Conservation (phyloP, 53 echinoderm and acorn worm genomes). For the Crossaster papposus region DNA sequence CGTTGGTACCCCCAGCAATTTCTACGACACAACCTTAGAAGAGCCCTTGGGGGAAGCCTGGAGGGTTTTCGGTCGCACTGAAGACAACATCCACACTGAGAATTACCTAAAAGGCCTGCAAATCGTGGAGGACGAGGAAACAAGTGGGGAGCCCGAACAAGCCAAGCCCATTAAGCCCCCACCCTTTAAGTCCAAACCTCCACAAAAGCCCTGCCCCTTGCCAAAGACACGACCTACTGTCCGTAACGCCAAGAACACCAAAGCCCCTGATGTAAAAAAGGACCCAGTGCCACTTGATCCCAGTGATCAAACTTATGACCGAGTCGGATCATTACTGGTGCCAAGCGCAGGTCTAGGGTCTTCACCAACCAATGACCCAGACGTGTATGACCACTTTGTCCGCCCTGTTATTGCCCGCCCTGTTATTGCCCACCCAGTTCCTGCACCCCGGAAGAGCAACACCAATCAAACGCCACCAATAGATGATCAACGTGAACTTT, state of each 20-base stretch:
- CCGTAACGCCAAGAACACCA: background rate
- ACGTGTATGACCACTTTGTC: conserved; percentile 46
- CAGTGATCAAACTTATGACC: conserved; percentile 17
- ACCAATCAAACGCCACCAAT: background rate
- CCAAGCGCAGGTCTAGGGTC: background rate
- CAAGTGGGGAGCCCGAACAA: conserved; percentile 8
- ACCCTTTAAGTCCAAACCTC: background rate
- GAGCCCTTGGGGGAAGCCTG: conserved; percentile 51
- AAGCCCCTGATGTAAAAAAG: background rate
- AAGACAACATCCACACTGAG: conserved; percentile 75
- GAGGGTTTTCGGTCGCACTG: conserved; percentile 58
- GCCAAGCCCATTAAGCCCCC: background rate
- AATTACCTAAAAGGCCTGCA: conserved; percentile 21
- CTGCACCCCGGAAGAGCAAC: conserved; percentile 33
- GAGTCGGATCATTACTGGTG: background rate
- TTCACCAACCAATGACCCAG: background rate
- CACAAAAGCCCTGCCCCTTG: conserved; percentile 11
- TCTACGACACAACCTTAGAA: conserved; percentile 43
- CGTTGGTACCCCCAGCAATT: background rate
- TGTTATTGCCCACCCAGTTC: conserved; percentile 35
- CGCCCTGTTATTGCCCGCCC: conserved; percentile 21
- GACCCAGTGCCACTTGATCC: background rate
- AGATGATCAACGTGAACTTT: conserved; percentile 31
- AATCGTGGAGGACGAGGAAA: background rate
- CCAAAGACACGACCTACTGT: background rate